phyloP scores from a whole-genome alignment of 2,888 invertebrate species.

The Neocrepidodera transversa region DNA sequence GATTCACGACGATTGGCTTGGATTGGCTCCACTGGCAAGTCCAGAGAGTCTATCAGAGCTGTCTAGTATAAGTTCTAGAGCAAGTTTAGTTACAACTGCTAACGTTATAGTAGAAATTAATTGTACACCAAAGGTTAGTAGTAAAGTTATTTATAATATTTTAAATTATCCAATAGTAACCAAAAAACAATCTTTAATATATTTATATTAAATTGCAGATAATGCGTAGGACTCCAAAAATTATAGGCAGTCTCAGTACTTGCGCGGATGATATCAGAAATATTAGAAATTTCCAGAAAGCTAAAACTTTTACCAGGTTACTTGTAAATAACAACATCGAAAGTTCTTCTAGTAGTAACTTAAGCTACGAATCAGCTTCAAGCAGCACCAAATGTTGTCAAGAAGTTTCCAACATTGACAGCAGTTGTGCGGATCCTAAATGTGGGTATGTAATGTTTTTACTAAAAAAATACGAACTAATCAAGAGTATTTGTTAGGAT shows the following conservation, averaged over 20 bases:
- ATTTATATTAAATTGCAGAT: too few relatives aligned
- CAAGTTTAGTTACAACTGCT: slow-evolving; percentile 65
- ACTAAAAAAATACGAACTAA: neutral
- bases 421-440: slow-evolving; percentile 41
- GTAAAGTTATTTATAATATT: too few relatives aligned
- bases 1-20: slow-evolving; percentile 71
- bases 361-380: slow-evolving; percentile 64
- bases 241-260: slow-evolving; percentile 69
- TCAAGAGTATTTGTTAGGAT: too few relatives aligned
- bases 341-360: slow-evolving; percentile 59
- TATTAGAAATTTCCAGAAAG: slow-evolving; percentile 64
- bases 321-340: slow-evolving; percentile 46
- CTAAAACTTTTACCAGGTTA: slow-evolving; percentile 52
- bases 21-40: slow-evolving; percentile 79
- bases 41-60: slow-evolving; percentile 83
- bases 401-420: slow-evolving; percentile 35
- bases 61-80: slow-evolving; percentile 77
- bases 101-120: slow-evolving; percentile 54
- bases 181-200: too few relatives aligned
- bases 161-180: too few relatives aligned
- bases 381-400: slow-evolving; percentile 53
- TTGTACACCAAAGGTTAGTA: slow-evolving; percentile 45
- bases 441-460: slow-evolving; percentile 40
- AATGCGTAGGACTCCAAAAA: slow-evolving; percentile 71
- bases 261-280: slow-evolving; percentile 72